Evolutionary conservation across 2,113 vertebrate genomes (phyloP).

Genomic region (Sinocyclocheilus grahami): DNA sequence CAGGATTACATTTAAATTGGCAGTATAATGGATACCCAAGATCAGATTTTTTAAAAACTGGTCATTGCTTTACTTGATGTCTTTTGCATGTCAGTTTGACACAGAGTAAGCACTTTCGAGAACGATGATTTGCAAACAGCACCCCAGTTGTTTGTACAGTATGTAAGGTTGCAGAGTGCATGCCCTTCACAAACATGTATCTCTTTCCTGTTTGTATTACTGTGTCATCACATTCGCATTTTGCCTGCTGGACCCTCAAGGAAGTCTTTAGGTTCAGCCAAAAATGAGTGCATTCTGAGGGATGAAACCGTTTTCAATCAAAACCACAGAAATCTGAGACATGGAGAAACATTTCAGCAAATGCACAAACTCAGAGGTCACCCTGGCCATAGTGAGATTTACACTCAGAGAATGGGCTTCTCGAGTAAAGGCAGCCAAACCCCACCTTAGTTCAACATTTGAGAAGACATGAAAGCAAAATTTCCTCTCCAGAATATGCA

Average conservation of each 20-base stretch:
- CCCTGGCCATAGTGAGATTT: not conserved
- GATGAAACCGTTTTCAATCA: not conserved
- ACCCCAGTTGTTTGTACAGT: not conserved
- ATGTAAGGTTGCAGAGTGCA: slow-evolving; percentile 7
- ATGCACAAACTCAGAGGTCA: slow-evolving; percentile 23
- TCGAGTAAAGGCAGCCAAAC: not conserved
- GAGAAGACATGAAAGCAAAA: not conserved
- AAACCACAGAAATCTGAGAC: slow-evolving; percentile 40
- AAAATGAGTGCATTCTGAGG: not conserved
- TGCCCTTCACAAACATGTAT: slow-evolving; percentile 17
- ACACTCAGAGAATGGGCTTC: not conserved
- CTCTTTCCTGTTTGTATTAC: slow-evolving; percentile 32
- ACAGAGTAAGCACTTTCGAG: too few species aligned
- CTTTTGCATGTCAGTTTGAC: not conserved
- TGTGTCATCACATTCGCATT: slow-evolving; percentile 45
- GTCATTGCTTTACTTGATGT: not conserved
- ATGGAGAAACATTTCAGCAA: not conserved
- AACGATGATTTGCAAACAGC: too few species aligned
- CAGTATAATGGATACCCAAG: not conserved
- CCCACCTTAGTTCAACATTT: not conserved
- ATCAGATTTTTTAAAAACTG: not conserved
- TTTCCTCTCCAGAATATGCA: not conserved
- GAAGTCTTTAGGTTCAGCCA: slow-evolving; percentile 46
- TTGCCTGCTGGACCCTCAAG: slow-evolving; percentile 46
- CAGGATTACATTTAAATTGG: not conserved